Evolutionary conservation across 2,113 vertebrate species (phyloP), one percentile per base, ranked within the genome.

Genomic region (Gymnogyps californianus): DNA sequence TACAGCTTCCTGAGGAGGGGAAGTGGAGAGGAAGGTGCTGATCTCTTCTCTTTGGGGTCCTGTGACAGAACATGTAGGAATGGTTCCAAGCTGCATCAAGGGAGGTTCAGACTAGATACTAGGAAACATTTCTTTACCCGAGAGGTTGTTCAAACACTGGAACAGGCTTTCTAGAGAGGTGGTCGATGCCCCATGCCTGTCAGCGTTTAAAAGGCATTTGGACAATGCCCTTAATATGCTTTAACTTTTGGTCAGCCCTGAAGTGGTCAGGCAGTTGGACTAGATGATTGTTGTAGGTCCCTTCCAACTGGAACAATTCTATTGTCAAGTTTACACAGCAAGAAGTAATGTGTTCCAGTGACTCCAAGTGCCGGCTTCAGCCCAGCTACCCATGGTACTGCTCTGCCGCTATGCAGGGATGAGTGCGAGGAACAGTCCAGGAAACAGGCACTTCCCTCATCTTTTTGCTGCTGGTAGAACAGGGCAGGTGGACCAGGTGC

Each of bases 1-100:
- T 29, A 16, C 25, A 40, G 29, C 16, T 38, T 54, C 47, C 54
- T 20, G 52, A 51, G 36, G n/a, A 44, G 24, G 22, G 24, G 9
- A 58, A 2, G 3, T 19, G 36, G 55, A 70, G 62, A 42, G 19
- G 44, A 46, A 36, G 17, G 10, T 57, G 32, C 40, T 90, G 34
- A 52, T 17, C 32, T 67, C 11, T 19, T 52, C 52, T 36, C 13
- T 36, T 36, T 52, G 28, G 19, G 28, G 29, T 62, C 47, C 64
- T 0, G 1, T 26, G n/a, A 12, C 42, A 36, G 62, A 16, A 38
- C 11, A 4, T 3, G 1, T 57, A 32, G 55, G 32, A 87, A 25
- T 25, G 22, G 42, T 38, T 76, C 36, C 57, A 14, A 70, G 62
- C 49, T 46, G 32, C 7, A 13, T n/a, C 11, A 11, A 32, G 6